These are phyloP conservation scores for Cirrhinus molitorella DNA, from an alignment of 2,797 vertebrate genomes.

Conservation along the genomic window DNA sequence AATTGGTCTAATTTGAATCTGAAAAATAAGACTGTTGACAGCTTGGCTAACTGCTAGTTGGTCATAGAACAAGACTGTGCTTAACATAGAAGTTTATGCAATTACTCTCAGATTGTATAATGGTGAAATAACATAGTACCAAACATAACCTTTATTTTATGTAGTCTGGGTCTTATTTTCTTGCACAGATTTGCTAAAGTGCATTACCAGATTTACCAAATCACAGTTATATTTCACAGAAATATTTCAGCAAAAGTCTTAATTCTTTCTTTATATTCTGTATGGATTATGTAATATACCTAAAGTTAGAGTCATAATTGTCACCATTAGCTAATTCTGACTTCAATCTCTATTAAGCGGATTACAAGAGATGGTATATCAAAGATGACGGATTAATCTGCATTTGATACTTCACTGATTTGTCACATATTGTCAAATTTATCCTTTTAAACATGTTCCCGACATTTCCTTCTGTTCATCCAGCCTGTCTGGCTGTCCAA, in stretches of 20 bases:
- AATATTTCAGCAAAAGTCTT: too few relatives aligned
- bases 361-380: neutral
- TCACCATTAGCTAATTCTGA: neutral
- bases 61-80: neutral
- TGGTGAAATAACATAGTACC: neutral
- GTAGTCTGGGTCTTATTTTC: too few relatives aligned
- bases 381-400: neutral
- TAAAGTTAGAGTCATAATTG: too few relatives aligned
- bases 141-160: too few relatives aligned
- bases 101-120: neutral
- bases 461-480: slow-evolving; percentile 42
- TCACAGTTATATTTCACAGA: too few relatives aligned
- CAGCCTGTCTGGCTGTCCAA: slow-evolving; percentile 98
- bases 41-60: neutral
- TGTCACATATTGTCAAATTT: neutral
- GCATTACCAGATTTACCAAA: neutral
- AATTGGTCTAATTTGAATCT: too few relatives aligned
- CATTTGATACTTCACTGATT: neutral
- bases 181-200: neutral
- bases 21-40: too few relatives aligned
- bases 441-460: neutral
- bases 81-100: neutral
- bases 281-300: neutral
- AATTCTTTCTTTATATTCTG: neutral
- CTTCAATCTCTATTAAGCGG: neutral